Evolutionary conservation across 2,113 vertebrate genomes (phyloP), one percentile per base, ranked within the genome.

Genomic region (Castor canadensis): DNA sequence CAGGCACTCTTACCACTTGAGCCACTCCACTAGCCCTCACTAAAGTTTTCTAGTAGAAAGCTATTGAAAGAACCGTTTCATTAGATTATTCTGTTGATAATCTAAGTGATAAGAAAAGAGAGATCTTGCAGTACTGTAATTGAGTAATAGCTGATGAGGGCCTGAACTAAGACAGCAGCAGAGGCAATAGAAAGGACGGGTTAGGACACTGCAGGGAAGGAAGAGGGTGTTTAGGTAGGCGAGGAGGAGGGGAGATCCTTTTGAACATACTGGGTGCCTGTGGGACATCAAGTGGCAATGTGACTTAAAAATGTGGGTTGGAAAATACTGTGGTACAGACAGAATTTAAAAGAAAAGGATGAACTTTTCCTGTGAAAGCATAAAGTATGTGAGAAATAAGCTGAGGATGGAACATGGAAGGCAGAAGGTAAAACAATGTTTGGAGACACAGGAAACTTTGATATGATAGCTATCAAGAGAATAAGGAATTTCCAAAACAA

Each of bases 21-120:
- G 58, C 58, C 58, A 60, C 24, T n/a, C n/a, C n/a, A n/a, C n/a
- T n/a, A n/a, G n/a, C n/a, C n/a, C n/a, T 90, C 28, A 32, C 19
- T 80, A 26, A 83, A 43, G 9, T n/a, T 87, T 95, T 93, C 76
- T 47, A 75, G 84, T 76, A 9, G 84, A 49, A 94, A 38, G 30
- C 9, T 62, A 6, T 93, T n/a, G 17, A 91, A 86, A 87, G 66
- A 89, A 17, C 10, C 43, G 79, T 87, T 82, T 83, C 49, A 24
- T 93, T 24, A 84, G 38, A 49, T 81, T 80, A 35, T 56, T 64
- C 9, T 67, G 58, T 75, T 91, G 52, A 82, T 30, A 82, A 0
- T 24, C 52, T 54, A 32, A 91, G 40, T 66, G 38, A 22, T 75
- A 60, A 73, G 58, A 93, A n/a, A 84, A 60, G 24, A 75, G 79